Percentiles rank a stretch among this genome's conserved stretches.
These are phyloP conservation scores for Aethes cnicana DNA, from an alignment of 2,888 invertebrate genomes.

Conservation along the genomic window DNA sequence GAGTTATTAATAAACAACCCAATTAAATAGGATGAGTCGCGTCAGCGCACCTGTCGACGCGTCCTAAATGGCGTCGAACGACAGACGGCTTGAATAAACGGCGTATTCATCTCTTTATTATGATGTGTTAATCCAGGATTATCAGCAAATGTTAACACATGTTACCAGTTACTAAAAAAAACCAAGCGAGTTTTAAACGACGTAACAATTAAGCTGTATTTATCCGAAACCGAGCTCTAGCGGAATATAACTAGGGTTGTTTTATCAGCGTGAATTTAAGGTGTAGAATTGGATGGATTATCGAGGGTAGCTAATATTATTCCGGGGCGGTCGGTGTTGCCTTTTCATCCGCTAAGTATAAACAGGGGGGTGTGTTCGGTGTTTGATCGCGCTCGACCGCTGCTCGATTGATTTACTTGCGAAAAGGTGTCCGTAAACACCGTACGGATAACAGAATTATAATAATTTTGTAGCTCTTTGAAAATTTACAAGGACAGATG, in stretches of 20 bases:
- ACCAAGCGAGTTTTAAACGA: conserved; percentile 41
- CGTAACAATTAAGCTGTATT: conserved; percentile 34
- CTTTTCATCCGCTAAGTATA: conserved; percentile 82
- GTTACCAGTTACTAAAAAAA: conserved; percentile 81
- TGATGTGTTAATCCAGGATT: conserved; percentile 82
- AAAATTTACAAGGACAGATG: neutral
- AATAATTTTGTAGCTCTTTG: neutral
- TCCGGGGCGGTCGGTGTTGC: conserved; percentile 81
- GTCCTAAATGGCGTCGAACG: conserved; percentile 68
- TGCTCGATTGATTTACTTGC: conserved; percentile 74
- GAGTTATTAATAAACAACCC: conserved; percentile 30
- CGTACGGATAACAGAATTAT: conserved; percentile 34
- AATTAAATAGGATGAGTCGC: conserved; percentile 67
- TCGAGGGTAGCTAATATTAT: conserved; percentile 82
- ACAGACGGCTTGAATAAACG: conserved; percentile 79
- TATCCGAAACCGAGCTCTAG: conserved; percentile 49
- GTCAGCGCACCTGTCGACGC: conserved; percentile 72
- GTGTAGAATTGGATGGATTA: conserved; percentile 70
- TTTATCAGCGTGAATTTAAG: conserved; percentile 42
- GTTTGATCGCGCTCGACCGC: conserved; percentile 72
- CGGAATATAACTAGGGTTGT: conserved; percentile 42
- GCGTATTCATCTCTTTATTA: conserved; percentile 80
- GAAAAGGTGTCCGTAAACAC: conserved; percentile 53
- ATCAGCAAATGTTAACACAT: conserved; percentile 82
- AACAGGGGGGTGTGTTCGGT: conserved; percentile 79